Conservation (phyloP, 1,140 invertebrate species). For the Augochlora pura region DNA sequence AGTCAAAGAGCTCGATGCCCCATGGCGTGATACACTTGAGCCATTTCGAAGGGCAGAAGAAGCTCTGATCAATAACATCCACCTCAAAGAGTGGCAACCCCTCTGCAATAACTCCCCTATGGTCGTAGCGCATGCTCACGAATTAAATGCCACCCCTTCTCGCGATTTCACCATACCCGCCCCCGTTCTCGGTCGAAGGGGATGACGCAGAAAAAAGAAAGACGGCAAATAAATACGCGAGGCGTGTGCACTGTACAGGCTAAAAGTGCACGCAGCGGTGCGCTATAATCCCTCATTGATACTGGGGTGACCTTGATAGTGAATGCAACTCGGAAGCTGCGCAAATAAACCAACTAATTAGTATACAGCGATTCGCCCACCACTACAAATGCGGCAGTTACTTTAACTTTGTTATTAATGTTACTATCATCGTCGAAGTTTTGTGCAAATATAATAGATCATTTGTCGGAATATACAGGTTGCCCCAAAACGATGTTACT, state of each 20-base stretch:
- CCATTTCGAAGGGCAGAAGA: constrained; percentile 53
- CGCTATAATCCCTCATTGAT: constrained; percentile 15
- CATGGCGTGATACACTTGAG: constrained; percentile 52
- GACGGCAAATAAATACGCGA: constrained; percentile 24
- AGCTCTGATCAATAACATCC: constrained; percentile 61
- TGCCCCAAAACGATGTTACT: too few relatives aligned
- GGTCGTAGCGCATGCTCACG: constrained; percentile 58
- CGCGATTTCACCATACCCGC: constrained; percentile 18
- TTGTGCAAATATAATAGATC: too few relatives aligned
- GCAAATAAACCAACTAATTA: too few relatives aligned
- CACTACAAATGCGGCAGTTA: too few relatives aligned
- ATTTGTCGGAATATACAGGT: too few relatives aligned
- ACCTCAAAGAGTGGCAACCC: constrained; percentile 48
- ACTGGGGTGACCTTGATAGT: constrained; percentile 52
- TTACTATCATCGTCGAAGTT: too few relatives aligned
- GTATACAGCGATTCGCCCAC: too few relatives aligned
- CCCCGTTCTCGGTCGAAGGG: not conserved
- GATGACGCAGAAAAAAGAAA: not conserved
- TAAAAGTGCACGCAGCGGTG: too few relatives aligned
- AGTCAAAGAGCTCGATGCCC: constrained; percentile 14
- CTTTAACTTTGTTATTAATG: too few relatives aligned
- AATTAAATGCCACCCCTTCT: constrained; percentile 50
- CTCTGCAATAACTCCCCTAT: constrained; percentile 54
- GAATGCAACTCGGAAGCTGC: constrained; percentile 8
- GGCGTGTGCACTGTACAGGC: not conserved